Conservation (phyloP, 1,140 invertebrate species). For the Cotesia chilonis region DNA sequence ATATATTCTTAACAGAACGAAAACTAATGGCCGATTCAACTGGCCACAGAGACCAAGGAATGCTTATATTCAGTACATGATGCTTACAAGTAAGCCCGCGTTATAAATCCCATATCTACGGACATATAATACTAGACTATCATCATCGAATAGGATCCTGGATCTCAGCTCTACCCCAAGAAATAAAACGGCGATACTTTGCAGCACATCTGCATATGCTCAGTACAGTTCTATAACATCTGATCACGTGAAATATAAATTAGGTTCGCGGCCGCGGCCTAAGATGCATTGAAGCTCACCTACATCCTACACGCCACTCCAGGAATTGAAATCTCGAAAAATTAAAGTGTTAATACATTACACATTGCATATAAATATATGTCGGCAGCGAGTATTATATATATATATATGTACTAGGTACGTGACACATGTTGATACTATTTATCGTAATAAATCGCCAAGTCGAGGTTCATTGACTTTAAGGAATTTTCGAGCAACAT, state of each 20-base stretch:
- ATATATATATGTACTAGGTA: too few species aligned
- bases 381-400: too few species aligned
- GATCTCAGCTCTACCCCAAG: neutral
- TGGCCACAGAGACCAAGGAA: neutral
- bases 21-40: constrained; percentile 18
- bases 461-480: too few species aligned
- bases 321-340: neutral
- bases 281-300: neutral
- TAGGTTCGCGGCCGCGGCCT: constrained; percentile 11
- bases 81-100: neutral
- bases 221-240: neutral
- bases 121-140: constrained; percentile 10
- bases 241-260: constrained; percentile 44
- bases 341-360: neutral
- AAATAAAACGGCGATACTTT: neutral
- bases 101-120: constrained; percentile 16
- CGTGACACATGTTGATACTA: too few species aligned
- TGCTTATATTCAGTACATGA: too few species aligned
- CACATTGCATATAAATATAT: neutral
- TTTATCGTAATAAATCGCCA: too few species aligned
- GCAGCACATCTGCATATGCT: constrained; percentile 3
- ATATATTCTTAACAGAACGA: constrained; percentile 3
- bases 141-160: neutral
- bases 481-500: too few species aligned
- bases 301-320: too few species aligned